phyloP scores from a whole-genome alignment of 2,113 vertebrate species.

The Uria lomvia region DNA sequence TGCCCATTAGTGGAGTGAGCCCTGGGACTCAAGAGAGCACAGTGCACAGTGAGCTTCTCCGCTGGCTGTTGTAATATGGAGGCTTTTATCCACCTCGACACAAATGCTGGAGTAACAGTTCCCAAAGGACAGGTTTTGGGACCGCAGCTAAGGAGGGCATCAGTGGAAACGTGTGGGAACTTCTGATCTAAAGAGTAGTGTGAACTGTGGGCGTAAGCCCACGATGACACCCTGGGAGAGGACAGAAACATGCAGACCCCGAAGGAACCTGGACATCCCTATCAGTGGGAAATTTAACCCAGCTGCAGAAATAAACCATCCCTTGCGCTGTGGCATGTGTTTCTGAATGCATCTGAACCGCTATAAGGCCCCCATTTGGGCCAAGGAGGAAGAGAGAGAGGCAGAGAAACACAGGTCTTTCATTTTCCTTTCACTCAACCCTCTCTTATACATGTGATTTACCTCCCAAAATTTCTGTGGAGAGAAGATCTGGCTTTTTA shows the following conservation, averaged over 20 bases:
- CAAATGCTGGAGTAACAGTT: neutral
- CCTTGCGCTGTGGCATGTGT: neutral
- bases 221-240: accelerated
- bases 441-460: accelerated
- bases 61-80: neutral
- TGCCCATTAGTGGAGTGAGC: accelerated
- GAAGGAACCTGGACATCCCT: neutral
- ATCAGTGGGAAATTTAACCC: neutral
- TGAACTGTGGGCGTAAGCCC: neutral
- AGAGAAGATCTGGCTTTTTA: neutral
- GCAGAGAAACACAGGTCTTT: neutral
- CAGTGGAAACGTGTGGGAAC: neutral
- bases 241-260: accelerated
- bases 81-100: neutral
- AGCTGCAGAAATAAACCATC: neutral
- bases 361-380: too few species aligned
- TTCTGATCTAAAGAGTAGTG: accelerated
- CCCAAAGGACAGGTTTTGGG: neutral
- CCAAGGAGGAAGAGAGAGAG: neutral
- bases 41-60: neutral
- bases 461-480: neutral
- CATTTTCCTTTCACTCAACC: neutral
- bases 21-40: neutral
- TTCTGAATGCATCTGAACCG: neutral
- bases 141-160: neutral